Percentiles rank a stretch among this genome's conserved stretches.
These are phyloP conservation scores for Drosophila mulleri DNA, from an alignment of 2,888 invertebrate genomes.

Conservation along the genomic window DNA sequence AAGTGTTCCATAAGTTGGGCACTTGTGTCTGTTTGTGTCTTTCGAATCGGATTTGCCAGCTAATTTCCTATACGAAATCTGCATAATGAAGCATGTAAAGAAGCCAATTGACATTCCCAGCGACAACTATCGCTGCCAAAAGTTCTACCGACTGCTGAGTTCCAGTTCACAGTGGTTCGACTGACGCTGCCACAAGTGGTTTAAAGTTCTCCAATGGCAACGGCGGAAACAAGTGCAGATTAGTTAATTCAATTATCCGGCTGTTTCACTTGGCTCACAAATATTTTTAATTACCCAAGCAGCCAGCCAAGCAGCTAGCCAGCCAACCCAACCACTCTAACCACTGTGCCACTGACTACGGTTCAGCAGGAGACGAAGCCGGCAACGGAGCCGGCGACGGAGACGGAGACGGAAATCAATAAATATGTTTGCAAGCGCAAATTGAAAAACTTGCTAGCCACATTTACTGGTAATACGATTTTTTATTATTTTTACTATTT, in stretches of 20 bases:
- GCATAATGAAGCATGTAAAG: conserved; percentile 30
- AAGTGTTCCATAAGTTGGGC: conserved; percentile 9
- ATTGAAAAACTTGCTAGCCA: conserved; percentile 69
- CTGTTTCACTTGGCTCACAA: conserved; percentile 29
- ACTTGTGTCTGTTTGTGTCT: conserved; percentile 6
- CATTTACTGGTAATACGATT: conserved; percentile 60
- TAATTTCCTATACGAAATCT: conserved; percentile 61
- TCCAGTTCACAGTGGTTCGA: conserved; percentile 17
- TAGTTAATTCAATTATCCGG: conserved; percentile 64
- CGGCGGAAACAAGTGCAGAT: conserved; percentile 43
- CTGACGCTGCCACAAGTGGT: conserved; percentile 31
- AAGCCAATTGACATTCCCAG: conserved; percentile 27
- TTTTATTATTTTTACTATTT: conserved; percentile 1
- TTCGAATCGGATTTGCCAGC: conserved; percentile 57
- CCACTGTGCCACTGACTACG: conserved; percentile 7
- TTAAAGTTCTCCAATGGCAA: conserved; percentile 36
- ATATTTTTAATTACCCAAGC: conserved; percentile 59
- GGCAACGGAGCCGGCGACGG: conserved; percentile 1
- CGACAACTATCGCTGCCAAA: not conserved
- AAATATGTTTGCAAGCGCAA: conserved; percentile 74
- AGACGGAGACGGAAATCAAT: conserved; percentile 68
- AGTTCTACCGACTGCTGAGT: not conserved
- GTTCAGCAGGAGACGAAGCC: not conserved
- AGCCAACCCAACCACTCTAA: not conserved
- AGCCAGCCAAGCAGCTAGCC: not conserved